Evolutionary conservation across 2,113 vertebrate genomes (phyloP).

Genomic region (Chrysemys picta): DNA sequence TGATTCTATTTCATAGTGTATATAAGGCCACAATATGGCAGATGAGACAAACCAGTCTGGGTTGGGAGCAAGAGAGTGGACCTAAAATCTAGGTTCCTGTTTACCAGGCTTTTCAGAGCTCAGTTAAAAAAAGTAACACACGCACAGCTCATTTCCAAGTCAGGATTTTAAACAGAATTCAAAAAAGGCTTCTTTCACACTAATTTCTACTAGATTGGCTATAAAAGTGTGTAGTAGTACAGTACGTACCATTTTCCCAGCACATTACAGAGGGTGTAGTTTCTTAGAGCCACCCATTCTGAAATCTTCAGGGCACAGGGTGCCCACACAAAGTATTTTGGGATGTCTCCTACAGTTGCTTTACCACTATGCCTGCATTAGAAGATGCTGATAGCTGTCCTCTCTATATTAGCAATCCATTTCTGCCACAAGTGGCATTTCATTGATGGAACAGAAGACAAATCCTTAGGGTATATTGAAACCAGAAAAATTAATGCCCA

Average conservation of each 20-base stretch:
- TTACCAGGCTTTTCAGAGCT: background rate
- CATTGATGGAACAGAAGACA: background rate
- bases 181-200: background rate
- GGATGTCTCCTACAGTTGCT: background rate
- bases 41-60: background rate
- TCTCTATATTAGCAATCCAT: background rate
- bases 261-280: background rate
- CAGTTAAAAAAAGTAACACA: background rate
- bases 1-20: background rate
- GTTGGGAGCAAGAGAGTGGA: background rate
- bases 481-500: background rate
- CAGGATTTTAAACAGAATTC: background rate
- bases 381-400: background rate
- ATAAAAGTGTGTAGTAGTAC: background rate
- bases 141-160: background rate
- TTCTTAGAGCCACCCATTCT: background rate
- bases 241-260: background rate
- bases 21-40: background rate
- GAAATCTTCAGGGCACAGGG: background rate
- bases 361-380: background rate
- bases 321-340: background rate
- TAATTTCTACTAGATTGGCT: background rate
- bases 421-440: background rate
- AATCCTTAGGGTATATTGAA: background rate
- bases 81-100: background rate